A percentile compares a stretch with the other conserved stretches of the same genome.
phyloP scores from a whole-genome alignment of 2,888 invertebrate species.

The Eupithecia centaureata region DNA sequence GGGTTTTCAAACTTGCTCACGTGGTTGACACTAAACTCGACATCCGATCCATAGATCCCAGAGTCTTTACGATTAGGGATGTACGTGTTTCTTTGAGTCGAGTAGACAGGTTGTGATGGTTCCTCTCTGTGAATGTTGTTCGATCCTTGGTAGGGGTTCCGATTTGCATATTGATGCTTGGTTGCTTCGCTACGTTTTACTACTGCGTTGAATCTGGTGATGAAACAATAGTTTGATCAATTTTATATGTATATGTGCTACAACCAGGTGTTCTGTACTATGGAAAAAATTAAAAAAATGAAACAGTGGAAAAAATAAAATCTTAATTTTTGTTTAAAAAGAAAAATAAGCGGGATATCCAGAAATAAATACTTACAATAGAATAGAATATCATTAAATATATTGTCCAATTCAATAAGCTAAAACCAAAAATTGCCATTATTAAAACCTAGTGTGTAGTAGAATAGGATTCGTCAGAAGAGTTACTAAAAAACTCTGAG shows the following conservation, averaged over 20 bases:
- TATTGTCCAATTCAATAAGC: too few relatives aligned
- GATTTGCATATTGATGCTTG: constrained; percentile 53
- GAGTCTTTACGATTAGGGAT: constrained; percentile 37
- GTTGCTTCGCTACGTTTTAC: constrained; percentile 64
- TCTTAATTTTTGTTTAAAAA: too few relatives aligned
- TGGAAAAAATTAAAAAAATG: too few relatives aligned
- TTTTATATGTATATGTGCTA: not conserved
- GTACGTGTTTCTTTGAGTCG: constrained; percentile 27
- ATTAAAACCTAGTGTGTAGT: too few relatives aligned
- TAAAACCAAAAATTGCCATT: too few relatives aligned
- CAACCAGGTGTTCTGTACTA: too few relatives aligned
- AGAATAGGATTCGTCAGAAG: too few relatives aligned
- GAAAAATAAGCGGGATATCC: too few relatives aligned
- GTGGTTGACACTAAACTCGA: constrained; percentile 63
- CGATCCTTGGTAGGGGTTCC: constrained; percentile 45
- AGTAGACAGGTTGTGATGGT: constrained; percentile 25
- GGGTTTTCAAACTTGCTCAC: constrained; percentile 40
- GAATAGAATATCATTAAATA: too few relatives aligned
- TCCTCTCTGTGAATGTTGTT: constrained; percentile 43
- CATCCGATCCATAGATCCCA: constrained; percentile 50
- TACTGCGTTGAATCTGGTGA: constrained; percentile 68
- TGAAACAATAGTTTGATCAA: not conserved
- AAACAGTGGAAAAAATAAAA: too few relatives aligned
- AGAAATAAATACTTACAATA: too few relatives aligned
- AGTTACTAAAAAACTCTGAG: too few relatives aligned